These are phyloP conservation scores for Lordiphosa andalusiaca DNA, from an alignment of 2,888 invertebrate species.

Conservation along the genomic window DNA sequence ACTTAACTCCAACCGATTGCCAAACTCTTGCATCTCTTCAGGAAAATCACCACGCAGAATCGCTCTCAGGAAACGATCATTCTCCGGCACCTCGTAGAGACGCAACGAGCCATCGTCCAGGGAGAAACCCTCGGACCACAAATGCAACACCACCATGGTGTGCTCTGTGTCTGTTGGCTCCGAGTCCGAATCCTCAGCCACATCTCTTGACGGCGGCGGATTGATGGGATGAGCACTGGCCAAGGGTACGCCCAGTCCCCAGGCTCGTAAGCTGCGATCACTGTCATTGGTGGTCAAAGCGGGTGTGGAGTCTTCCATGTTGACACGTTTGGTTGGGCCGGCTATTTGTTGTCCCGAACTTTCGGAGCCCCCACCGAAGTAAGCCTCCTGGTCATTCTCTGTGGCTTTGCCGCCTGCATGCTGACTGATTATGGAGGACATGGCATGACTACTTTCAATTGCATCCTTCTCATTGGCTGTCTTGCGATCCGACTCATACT, in stretches of 20 bases:
- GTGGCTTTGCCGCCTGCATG: not conserved
- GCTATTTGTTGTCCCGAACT: slow-evolving; percentile 15
- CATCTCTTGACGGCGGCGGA: slow-evolving; percentile 35
- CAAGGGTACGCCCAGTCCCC: slow-evolving; percentile 53
- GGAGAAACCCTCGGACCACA: slow-evolving; percentile 62
- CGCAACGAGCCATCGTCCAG: slow-evolving; percentile 50
- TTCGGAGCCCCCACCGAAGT: slow-evolving; percentile 29
- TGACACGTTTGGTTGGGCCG: slow-evolving; percentile 28
- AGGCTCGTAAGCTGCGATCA: slow-evolving; percentile 52
- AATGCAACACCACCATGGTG: slow-evolving; percentile 43
- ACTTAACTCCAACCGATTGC: slow-evolving; percentile 37
- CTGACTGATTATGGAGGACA: slow-evolving; percentile 21
- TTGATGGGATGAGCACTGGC: slow-evolving; percentile 58
- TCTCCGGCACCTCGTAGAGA: slow-evolving; percentile 48
- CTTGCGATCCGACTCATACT: slow-evolving; percentile 43
- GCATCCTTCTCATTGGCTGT: not conserved
- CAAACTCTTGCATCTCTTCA: slow-evolving; percentile 40
- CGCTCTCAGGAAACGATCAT: slow-evolving; percentile 47
- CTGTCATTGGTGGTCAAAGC: slow-evolving; percentile 55
- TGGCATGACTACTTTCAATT: not conserved
- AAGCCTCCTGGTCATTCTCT: slow-evolving; percentile 14
- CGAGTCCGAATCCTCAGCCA: slow-evolving; percentile 35
- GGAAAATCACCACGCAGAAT: slow-evolving; percentile 58
- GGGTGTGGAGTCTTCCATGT: slow-evolving; percentile 49
- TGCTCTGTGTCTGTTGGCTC: slow-evolving; percentile 35